Base-by-base conservation (phyloP, 2,797 vertebrate species). In the Scyliorhinus canicula region DNA sequence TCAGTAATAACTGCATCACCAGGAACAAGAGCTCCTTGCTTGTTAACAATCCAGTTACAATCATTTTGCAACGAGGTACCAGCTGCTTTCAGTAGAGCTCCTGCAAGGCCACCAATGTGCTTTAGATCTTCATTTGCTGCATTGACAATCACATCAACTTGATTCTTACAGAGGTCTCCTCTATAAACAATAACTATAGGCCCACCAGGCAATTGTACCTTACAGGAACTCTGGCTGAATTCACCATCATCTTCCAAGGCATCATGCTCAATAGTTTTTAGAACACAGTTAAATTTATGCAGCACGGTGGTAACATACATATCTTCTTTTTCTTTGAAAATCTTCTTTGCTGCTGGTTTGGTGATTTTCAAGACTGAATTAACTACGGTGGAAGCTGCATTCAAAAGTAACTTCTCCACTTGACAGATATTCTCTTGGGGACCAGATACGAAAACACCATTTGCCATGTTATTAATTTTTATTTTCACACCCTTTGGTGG, bases 101-200 rank as follows among this genome's bases (percentile, higher is more conserved):
- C 52, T 0, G 98, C 98, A 52, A 99, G 95, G 0, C 98, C 98
- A 0, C 97, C 97, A 0, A 79, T 95, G 95, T 98, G 98, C 50
- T 96, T 95, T 14, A 99, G 96, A 0, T 97, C 95, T 95, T 98
- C 97, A 0, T 98, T 98, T 6, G 98, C 96, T 0, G 98, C 97
- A 14, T 98, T 99, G 95, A 99, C 98, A 57, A 99, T 97, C 2
- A 97, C 98, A 0, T 98, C 98, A 0, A 96, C 97, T 0, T 31
- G 88, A 0, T 98, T 96, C 67, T 9, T 85, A 11, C 97, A 97
- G 96, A 99, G 96, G 95, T 99, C 93, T 0, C 96, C 98, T 95
- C 96, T 97, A 65, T 96, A 96, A 3, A 98, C 98, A 0, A 96
- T 96, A 65, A 99, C 95, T 0, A 95, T 95, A 0, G 98, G 95